Percentiles rank a stretch among this genome's conserved stretches.
Evolutionary conservation across 2,797 vertebrate genomes (phyloP).

Genomic region (Enteromius thamalakanensis): DNA sequence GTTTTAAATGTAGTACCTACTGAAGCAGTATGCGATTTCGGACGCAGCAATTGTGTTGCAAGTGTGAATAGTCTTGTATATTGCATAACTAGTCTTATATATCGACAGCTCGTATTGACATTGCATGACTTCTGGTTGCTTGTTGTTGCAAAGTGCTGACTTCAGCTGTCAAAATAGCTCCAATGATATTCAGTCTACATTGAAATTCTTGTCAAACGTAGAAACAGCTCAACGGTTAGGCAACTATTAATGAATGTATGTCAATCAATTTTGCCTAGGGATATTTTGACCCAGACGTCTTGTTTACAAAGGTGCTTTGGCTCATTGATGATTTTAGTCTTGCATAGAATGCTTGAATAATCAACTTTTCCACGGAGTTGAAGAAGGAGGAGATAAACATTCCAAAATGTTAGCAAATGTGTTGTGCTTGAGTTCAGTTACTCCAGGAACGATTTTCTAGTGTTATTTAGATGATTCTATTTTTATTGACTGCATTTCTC

Average conservation of each 20-base stretch:
- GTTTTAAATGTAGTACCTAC: too few relatives aligned
- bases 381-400: not conserved
- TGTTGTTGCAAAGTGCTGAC: conserved; percentile 2
- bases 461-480: not conserved
- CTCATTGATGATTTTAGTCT: not conserved
- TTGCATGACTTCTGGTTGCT: not conserved
- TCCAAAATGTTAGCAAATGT: not conserved
- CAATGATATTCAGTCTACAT: not conserved
- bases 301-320: not conserved
- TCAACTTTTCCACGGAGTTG: conserved; percentile 5
- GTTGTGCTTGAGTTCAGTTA: not conserved
- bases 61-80: not conserved
- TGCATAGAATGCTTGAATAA: not conserved
- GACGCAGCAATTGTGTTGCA: too few relatives aligned
- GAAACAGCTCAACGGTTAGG: not conserved
- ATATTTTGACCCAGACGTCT: not conserved
- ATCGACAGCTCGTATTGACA: not conserved
- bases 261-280: not conserved
- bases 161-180: conserved; percentile 5
- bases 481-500: not conserved
- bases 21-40: too few relatives aligned
- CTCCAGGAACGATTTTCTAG: not conserved
- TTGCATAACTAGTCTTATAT: not conserved
- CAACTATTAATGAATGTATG: not conserved
- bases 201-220: not conserved